Conservation (phyloP, 2,113 vertebrate species). For the Rhizomys pruinosus region DNA sequence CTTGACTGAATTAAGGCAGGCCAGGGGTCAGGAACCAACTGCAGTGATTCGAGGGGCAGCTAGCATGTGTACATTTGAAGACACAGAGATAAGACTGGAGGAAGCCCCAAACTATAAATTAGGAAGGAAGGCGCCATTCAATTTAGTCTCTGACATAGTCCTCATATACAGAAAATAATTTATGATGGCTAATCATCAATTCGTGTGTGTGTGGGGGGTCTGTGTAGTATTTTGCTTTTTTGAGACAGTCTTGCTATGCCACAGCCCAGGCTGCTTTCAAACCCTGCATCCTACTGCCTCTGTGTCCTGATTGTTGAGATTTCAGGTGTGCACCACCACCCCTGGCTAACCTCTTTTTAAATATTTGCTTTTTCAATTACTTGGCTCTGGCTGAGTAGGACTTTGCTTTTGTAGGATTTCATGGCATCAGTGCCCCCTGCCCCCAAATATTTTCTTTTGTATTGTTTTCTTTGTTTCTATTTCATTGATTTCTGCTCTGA, state of each 20-base stretch:
- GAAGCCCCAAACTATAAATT: neutral
- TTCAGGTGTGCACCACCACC: neutral
- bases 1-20: neutral
- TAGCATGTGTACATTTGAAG: neutral
- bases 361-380: neutral
- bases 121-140: neutral
- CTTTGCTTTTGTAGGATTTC: neutral
- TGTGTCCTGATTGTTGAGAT: too few relatives aligned
- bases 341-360: neutral
- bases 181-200: slow-evolving; percentile 1
- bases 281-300: too few relatives aligned
- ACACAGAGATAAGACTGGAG: neutral
- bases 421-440: neutral
- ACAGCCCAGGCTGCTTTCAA: too few relatives aligned
- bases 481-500: too few relatives aligned
- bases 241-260: too few relatives aligned
- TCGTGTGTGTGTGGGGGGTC: neutral
- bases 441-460: too few relatives aligned
- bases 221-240: too few relatives aligned
- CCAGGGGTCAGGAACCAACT: neutral
- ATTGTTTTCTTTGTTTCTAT: too few relatives aligned
- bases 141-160: neutral
- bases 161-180: neutral
- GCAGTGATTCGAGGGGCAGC: neutral
- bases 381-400: neutral